Evolutionary conservation across 2,113 vertebrate species (phyloP), one percentile per base, ranked within the genome.

Genomic region (Sclerurus mexicanus): DNA sequence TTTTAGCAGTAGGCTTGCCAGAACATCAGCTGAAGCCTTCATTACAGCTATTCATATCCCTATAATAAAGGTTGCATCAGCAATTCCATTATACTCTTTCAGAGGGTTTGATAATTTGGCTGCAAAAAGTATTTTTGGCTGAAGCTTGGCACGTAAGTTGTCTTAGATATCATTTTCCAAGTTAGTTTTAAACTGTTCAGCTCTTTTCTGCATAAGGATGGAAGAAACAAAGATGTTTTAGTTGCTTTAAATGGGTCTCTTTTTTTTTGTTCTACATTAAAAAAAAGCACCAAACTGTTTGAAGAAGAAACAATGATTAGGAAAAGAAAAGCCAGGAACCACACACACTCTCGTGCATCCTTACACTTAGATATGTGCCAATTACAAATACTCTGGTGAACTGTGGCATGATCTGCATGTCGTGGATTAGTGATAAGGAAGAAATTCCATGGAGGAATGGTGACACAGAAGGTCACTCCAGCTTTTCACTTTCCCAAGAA

Each of bases 31-130:
- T 92, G 93, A 95, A 96, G 87, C 90, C 37, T 92, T 97, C 95
- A 96, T 97, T 96, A 97, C 8, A 95, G 87, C 93, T 96, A 97
- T 97, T 97, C 97, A 97, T 82, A 90, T 86, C 75, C n/a, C 64
- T 73, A 31, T 24, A 94, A 95, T 95, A 95, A 92, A 77, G 40
- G 53, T 46, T 95, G 68, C 66, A 55, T 96, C 96, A 96, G 97
- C 96, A 94, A 42, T 60, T 95, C 69, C 87, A 81, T 95, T 92
- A 87, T 72, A 89, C 67, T 89, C 50, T 79, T 85, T 82, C 72
- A 79, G 25, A 89, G 85, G 14, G 42, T 50, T 96, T 59, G 78
- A 80, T 74, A 85, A 55, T 92, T 96, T 85, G 92, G 58, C 69
- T 94, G 23, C 68, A 69, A 75, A 85, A 87, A 91, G 83, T 92